Evolutionary conservation across 2,113 vertebrate genomes (phyloP), one percentile per base, ranked within the genome.

Genomic region (Chaetodon auriga): DNA sequence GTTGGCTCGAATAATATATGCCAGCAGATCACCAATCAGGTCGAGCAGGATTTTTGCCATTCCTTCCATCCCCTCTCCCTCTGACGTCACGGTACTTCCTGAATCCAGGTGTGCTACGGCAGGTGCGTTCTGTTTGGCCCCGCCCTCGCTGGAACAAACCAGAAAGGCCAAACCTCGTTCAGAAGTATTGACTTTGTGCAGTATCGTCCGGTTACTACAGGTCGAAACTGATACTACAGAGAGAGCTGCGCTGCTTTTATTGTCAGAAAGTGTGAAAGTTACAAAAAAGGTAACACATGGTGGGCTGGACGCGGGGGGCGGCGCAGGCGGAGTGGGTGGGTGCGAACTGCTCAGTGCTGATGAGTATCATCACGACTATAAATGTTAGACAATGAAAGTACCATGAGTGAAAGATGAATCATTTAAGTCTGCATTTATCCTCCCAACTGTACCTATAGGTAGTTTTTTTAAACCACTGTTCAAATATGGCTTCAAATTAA

Each of bases 31-130:
- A 23, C 57, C 74, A 6, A 46, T 89, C 94, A 78, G 43, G 95
- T 91, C 70, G 10, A 78, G 85, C 94, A 15, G 82, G 92, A 95
- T 95, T 94, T 82, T 86, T 84, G 70, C 83, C 91, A 84, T 84
- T 68, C 86, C 85, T 80, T 10, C 66, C 41, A 41, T 35, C 69
- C 25, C 75, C 80, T 81, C 66, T 63, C 64, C 51, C 18, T 6
- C 64, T 78, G 75, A 81, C 82, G 87, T 84, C 71, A 74, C 11
- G 9, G n/a, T 1, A 66, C 89, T 91, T 94, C 90, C 92, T 75
- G 87, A 21, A 76, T 23, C n/a, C 83, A 95, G 94, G 92, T 94
- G 90, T 81, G 71, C 36, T 5, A n/a, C 66, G 38, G 38, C 54
- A 73, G 58, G 80, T 77, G 15, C 51, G 25, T 66, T 4, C 10